Base-by-base conservation (phyloP, 1,140 invertebrate species). In the Rhopalosiphum padi region DNA sequence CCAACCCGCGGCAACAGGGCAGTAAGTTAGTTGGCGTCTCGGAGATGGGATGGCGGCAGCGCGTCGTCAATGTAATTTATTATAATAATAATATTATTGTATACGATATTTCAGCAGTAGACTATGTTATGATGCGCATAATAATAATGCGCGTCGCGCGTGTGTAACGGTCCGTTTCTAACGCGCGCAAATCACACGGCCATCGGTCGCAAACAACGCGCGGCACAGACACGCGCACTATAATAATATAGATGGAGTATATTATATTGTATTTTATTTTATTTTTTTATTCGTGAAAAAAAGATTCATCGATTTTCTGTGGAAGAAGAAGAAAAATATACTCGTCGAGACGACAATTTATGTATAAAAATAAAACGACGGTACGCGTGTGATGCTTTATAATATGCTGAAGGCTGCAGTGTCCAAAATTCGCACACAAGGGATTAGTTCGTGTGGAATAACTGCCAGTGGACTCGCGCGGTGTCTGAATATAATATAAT, bases 151-250 rank as follows among this genome's bases (percentile, higher is more conserved):
- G 15, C 48, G 48, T 51, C 48, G 37, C 37, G 37, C 15, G 25
- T 86, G 85, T 46, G 85, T 86, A 86, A 86, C 85, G 85, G 85
- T 86, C 85, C 85, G 85, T 86, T 86, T 46, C 83, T 85, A 85
- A 85, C 41, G 83, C 83, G 60, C n/a, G 83, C 83, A 85, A 85
- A 85, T 85, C 83, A 85, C 83, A 85, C 83, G 83, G 83, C 37
- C 83, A 23, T 85, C 83, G 83, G 37, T 85, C 83, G 83, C 83
- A 85, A 85, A 85, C 83, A 85, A 85, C 83, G 83, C 25, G 43
- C 23, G 85, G 43, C 4, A 46, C 22, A n/a, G 85, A 86, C 85
- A 86, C 85, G 85, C 43, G 85, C 60, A n/a, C 85, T 21, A 41
- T 43, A 23, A 51, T 51, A 51, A 51, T 35, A 25, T 25, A 8